Evolutionary conservation across 2,797 vertebrate genomes (phyloP), one percentile per base, ranked within the genome.

Genomic region (Cercopithecus hamlyni): DNA sequence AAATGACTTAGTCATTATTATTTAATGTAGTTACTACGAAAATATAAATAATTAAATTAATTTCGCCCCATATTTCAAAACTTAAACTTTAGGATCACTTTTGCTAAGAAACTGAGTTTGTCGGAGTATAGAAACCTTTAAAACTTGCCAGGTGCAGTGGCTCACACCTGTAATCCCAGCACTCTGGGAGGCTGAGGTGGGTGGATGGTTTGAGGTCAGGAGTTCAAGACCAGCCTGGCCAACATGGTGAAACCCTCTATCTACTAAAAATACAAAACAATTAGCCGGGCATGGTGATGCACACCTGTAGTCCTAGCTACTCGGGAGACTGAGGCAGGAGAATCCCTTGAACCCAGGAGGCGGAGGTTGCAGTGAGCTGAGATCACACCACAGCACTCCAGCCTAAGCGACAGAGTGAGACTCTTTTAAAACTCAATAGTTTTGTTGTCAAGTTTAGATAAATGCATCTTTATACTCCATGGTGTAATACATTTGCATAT

Each of bases 11-110:
- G 19, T 96, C 43, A 87, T 85, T 92, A 52, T 82, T 90, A 61
- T 43, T 75, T 43, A 90, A 72, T 90, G 17, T 61, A 55, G 45
- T 67, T 85, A 82, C 26, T 77, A 83, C 15, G 77, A 93, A 95
- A 84, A 67, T 80, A 26, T 3, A 77, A 75, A 52, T 90, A 48
- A 43, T 92, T 67, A 67, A 30, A 75, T 95, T 96, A 50, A 41
- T 12, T 84, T 96, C 76, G 7, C 33, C 52, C 11, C 1, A 45
- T 26, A 85, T 75, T 61, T 93, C 92, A 73, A 43, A 92, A 87
- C 30, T 94, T 93, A 95, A 79, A 67, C 83, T 93, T 96, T 70
- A 45, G 57, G 48, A 4, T 64, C 17, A 88, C 43, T 96, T 97
- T 96, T 94, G 30, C 30, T 61, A 96, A 61, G 50, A 26, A 92